Base-by-base conservation (phyloP, 2,113 vertebrate genomes). In the Gulo gulo region DNA sequence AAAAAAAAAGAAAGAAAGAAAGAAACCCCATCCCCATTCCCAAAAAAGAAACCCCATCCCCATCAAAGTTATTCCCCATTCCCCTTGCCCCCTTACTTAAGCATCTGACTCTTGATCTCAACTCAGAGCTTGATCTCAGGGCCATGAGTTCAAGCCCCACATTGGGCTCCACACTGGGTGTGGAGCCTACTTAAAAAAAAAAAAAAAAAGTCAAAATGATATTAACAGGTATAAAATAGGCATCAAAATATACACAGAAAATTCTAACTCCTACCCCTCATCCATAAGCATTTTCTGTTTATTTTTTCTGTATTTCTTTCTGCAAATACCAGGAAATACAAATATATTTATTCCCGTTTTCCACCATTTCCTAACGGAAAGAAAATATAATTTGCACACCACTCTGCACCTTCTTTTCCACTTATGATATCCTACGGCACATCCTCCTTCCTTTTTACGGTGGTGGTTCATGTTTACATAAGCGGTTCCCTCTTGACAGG, bases 301-400 rank as follows among this genome's bases (percentile, higher is more conserved):
- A 24, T 89, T 36, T 73, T 52, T 74, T 81, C 69, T 94, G 69
- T n/a, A 65, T 96, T 91, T 84, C 52, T 88, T 95, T 63, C 88
- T 89, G 42, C n/a, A 97, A 63, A 93, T 55, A 90, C 20, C 45
- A 83, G 67, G 36, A 67, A 87, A 89, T 36, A 42, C 23, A 34
- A 78, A n/a, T 50, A 7, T 39, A 50, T 34, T 71, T 65, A 42
- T 59, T 91, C 57, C 26, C 31, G 4, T 52, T 87, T 92, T 69
- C 42, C 67, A 50, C 42, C 7, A 14, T 95, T 78, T 29, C 76
- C 39, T 88, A 73, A 42, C 47, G 55, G 74, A 80, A 92, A 65
- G 79, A 31, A 39, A 42, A 23, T 13, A 1, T 69, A 20, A 42
- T 71, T 73, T 69, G 52, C 16, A 69, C 16, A 45, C 16, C 18